phyloP scores from a whole-genome alignment of 2,888 invertebrate species.

The Ceriagrion tenellum region DNA sequence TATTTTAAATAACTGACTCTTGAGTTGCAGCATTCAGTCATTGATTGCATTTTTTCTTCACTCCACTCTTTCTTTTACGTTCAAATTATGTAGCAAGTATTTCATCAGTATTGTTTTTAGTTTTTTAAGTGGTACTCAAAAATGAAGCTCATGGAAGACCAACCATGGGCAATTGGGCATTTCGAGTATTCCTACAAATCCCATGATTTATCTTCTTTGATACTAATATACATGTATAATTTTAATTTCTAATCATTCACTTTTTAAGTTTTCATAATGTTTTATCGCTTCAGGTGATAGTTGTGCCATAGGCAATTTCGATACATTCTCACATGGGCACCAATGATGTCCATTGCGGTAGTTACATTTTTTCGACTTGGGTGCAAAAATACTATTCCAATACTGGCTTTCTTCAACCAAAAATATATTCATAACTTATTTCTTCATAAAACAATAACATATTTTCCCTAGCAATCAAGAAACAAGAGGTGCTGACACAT shows the following conservation, averaged over 20 bases:
- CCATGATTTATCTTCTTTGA: background rate
- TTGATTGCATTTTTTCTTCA: background rate
- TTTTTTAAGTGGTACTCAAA: conserved; percentile 7
- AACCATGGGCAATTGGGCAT: background rate
- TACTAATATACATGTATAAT: background rate
- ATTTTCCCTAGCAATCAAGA: too few relatives aligned
- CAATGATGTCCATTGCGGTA: too few relatives aligned
- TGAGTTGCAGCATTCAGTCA: background rate
- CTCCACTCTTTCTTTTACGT: conserved; percentile 17
- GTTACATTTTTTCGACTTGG: too few relatives aligned
- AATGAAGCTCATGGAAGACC: background rate
- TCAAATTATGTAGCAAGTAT: background rate
- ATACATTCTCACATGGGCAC: background rate
- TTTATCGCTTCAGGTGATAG: background rate
- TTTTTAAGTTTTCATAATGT: background rate
- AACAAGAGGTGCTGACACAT: too few relatives aligned
- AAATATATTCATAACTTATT: too few relatives aligned
- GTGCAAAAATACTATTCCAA: too few relatives aligned
- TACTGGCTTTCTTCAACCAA: too few relatives aligned
- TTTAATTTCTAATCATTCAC: background rate
- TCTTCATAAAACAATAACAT: too few relatives aligned
- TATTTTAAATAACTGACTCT: background rate
- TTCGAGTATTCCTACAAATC: background rate
- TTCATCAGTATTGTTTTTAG: conserved; percentile 19
- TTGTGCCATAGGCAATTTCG: background rate